Evolutionary conservation across 2,113 vertebrate species (phyloP).

Genomic region (Mus pahari): DNA sequence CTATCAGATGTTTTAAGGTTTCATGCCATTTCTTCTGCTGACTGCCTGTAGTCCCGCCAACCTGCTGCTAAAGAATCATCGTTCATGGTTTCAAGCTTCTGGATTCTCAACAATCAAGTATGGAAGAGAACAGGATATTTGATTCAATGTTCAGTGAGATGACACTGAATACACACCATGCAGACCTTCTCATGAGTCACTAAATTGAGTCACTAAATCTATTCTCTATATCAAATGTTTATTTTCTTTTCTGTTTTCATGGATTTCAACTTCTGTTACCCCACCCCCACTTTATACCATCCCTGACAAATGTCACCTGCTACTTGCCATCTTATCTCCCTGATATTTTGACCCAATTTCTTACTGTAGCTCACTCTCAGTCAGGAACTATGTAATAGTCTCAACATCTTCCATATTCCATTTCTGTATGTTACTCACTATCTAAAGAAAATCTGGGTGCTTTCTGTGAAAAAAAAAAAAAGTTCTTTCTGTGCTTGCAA

Average conservation of each 20-base stretch:
- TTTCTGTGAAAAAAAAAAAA: background rate
- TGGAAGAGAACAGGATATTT: background rate
- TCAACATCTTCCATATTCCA: background rate
- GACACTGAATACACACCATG: background rate
- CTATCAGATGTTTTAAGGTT: background rate
- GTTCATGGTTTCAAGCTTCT: background rate
- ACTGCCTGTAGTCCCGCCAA: background rate
- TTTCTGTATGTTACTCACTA: background rate
- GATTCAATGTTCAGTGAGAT: background rate
- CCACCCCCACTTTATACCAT: background rate
- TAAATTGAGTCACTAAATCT: background rate
- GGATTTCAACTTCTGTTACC: background rate
- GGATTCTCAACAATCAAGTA: background rate
- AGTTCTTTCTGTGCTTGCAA: background rate
- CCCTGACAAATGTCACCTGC: background rate
- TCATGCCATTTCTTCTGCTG: background rate
- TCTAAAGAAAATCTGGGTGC: conserved; percentile 13
- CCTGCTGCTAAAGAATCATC: background rate
- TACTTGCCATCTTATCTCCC: background rate
- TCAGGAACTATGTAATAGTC: background rate
- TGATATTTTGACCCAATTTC: background rate
- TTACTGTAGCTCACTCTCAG: background rate
- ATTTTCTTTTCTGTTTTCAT: background rate
- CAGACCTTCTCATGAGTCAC: background rate
- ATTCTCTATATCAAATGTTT: background rate